phyloP scores from a whole-genome alignment of 2,888 invertebrate species.

The Drosophila merina region DNA sequence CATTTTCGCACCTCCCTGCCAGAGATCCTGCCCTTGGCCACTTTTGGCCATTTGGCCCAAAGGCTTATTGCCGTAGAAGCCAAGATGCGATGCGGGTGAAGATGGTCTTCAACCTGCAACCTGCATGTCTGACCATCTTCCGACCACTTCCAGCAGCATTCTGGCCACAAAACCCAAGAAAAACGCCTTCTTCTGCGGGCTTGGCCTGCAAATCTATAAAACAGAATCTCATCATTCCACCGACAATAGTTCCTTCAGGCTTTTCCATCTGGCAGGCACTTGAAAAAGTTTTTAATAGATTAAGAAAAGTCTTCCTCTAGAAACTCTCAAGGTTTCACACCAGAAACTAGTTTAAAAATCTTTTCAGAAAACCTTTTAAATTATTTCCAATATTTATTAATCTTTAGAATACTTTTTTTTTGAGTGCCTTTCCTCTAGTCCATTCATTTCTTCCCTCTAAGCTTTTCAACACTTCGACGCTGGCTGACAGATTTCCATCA shows the following conservation, averaged over 20 bases:
- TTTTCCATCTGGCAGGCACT: not conserved
- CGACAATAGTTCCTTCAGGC: conserved; percentile 6
- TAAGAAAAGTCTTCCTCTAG: too few species aligned
- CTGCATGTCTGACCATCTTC: conserved; percentile 30
- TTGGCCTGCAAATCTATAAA: conserved; percentile 27
- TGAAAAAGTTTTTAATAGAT: not conserved
- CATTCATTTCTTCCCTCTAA: conserved; percentile 23
- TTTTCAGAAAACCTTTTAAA: not conserved
- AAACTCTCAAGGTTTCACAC: too few species aligned
- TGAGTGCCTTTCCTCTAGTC: conserved; percentile 1
- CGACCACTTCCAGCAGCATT: conserved; percentile 11
- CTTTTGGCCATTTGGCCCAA: not conserved
- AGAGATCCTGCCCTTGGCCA: conserved; percentile 1
- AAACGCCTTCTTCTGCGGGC: conserved; percentile 23
- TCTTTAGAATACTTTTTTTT: too few species aligned
- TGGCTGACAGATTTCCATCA: conserved; percentile 67
- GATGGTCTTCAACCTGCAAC: conserved; percentile 4
- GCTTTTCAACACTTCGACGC: conserved; percentile 46
- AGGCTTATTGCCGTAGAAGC: too few species aligned
- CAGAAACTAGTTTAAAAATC: not conserved
- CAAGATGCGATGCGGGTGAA: conserved; percentile 27
- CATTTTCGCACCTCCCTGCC: conserved; percentile 49
- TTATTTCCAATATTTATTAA: not conserved
- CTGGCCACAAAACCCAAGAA: not conserved
- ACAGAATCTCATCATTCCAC: conserved; percentile 37